Percentiles rank a stretch among this genome's conserved stretches.
Conservation (phyloP, 2,113 vertebrate genomes). For the Campylomormyrus numenius region DNA sequence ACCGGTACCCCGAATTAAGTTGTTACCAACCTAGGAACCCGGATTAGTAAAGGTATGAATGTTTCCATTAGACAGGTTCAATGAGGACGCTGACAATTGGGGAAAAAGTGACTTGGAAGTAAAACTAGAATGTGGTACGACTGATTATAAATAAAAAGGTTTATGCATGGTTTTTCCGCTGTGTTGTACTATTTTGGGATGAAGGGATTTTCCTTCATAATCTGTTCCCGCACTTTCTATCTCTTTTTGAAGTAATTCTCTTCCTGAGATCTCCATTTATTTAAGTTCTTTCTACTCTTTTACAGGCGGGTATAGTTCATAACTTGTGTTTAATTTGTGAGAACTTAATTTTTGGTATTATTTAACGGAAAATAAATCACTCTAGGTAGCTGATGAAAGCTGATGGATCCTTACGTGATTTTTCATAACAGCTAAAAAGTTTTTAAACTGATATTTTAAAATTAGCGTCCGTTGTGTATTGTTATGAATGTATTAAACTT, state of each 20-base stretch:
- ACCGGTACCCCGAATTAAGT: slow-evolving; percentile 65
- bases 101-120: slow-evolving; percentile 35
- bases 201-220: slow-evolving; percentile 21
- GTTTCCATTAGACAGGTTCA: slow-evolving; percentile 26
- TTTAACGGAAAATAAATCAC: neutral
- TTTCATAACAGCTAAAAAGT: neutral
- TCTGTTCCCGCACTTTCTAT: neutral
- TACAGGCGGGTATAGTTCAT: slow-evolving; percentile 46
- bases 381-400: neutral
- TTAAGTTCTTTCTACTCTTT: slow-evolving; percentile 33
- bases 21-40: slow-evolving; percentile 68
- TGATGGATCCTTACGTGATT: neutral
- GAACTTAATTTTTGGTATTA: slow-evolving; percentile 52
- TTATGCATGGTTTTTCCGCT: slow-evolving; percentile 2
- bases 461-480: neutral
- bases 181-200: slow-evolving; percentile 35
- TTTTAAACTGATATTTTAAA: neutral
- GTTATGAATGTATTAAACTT: neutral
- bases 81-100: slow-evolving; percentile 51
- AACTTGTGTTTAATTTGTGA: slow-evolving; percentile 38
- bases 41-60: slow-evolving; percentile 56
- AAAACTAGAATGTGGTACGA: slow-evolving; percentile 27
- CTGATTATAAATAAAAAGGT: neutral
- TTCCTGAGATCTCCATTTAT: slow-evolving; percentile 36
- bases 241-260: slow-evolving; percentile 33